Percentiles rank a stretch among this genome's conserved stretches.
phyloP scores from a whole-genome alignment of 2,888 invertebrate genomes.

The Lycaena phlaeas region DNA sequence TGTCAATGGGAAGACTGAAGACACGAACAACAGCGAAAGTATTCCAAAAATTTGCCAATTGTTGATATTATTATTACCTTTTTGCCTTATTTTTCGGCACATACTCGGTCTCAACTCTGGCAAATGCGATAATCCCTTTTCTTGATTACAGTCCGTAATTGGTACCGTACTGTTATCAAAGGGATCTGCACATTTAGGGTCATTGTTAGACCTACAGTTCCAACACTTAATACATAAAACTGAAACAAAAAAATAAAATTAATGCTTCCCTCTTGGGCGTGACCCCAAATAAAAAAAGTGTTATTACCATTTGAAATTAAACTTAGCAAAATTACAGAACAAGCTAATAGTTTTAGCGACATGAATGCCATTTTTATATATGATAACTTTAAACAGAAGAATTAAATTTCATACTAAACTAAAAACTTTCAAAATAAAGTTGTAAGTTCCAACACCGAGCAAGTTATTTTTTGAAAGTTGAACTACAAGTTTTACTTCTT shows the following conservation, averaged over 20 bases:
- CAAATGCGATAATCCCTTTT: conserved; percentile 75
- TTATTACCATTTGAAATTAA: conserved; percentile 16
- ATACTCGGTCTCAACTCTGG: conserved; percentile 82
- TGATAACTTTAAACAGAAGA: no score
- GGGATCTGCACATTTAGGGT: conserved; percentile 93
- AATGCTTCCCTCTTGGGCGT: conserved; percentile 33
- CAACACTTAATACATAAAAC: conserved; percentile 87
- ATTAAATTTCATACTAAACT: no score
- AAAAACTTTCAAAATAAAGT: no score
- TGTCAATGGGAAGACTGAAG: no score
- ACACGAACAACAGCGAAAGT: no score
- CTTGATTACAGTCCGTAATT: conserved; percentile 84
- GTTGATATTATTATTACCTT: conserved; percentile 74
- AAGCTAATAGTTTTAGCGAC: conserved; percentile 3
- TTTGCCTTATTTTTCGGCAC: conserved; percentile 94
- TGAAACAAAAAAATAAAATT: conserved; percentile 35
- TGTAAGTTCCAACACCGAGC: no score
- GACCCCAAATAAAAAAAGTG: conserved; percentile 24
- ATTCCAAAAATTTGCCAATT: no score
- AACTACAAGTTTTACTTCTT: no score
- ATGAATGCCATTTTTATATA: background rate
- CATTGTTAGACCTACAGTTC: conserved; percentile 90
- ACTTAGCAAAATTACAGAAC: conserved; percentile 12
- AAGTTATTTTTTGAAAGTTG: no score
- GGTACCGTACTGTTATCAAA: conserved; percentile 92